Conservation (phyloP, 2,888 invertebrate species). For the Tribolium freemani region DNA sequence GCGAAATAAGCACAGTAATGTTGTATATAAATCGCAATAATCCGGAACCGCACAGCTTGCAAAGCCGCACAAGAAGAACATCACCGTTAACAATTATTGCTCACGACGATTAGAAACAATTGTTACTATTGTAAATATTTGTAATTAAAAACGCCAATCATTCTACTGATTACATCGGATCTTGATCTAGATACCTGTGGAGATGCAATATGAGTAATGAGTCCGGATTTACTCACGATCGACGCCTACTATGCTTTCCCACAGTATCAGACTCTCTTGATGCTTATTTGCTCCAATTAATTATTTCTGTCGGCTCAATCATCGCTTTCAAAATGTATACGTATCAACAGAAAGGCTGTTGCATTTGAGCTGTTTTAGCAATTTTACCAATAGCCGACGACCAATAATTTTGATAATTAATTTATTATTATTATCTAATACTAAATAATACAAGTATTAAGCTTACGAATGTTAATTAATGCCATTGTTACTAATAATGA, state of each 20-base stretch:
- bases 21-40: slow-evolving; percentile 36
- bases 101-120: slow-evolving; percentile 57
- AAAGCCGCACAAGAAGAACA: slow-evolving; percentile 48
- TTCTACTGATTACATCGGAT: slow-evolving; percentile 57
- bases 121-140: slow-evolving; percentile 58
- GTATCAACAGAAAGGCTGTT: no score
- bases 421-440: no score
- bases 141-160: slow-evolving; percentile 63
- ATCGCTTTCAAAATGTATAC: slow-evolving; percentile 12
- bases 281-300: slow-evolving; percentile 35
- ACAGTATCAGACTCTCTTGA: slow-evolving; percentile 35
- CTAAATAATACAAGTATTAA: no score
- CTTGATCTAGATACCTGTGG: slow-evolving; percentile 54
- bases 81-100: slow-evolving; percentile 47
- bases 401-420: no score
- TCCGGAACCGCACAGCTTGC: slow-evolving; percentile 32
- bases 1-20: slow-evolving; percentile 27
- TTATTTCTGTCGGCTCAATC: slow-evolving; percentile 5
- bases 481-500: no score
- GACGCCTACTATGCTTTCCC: slow-evolving; percentile 59
- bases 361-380: no score
- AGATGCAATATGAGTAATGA: slow-evolving; percentile 58
- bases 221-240: slow-evolving; percentile 55
- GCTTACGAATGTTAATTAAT: no score
- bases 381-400: background rate